Evolutionary conservation across 2,113 vertebrate species (phyloP).

Genomic region (Serilophus lunatus): DNA sequence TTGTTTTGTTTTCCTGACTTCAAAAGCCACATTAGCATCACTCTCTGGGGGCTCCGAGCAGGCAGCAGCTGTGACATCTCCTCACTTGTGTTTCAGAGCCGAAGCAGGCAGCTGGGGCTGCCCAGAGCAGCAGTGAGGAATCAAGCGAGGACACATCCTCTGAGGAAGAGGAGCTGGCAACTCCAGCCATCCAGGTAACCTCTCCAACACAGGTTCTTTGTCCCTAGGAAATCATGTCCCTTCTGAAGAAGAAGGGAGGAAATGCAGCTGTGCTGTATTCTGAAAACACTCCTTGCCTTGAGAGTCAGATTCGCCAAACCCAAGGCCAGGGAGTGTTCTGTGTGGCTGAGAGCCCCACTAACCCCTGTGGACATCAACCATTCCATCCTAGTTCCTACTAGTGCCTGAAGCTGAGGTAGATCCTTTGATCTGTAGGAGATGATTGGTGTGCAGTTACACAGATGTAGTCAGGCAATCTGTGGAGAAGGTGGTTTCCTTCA

Average conservation of each 20-base stretch:
- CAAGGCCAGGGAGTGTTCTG: neutral
- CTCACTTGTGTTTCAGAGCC: conserved; percentile 32
- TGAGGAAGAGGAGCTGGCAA: conserved; percentile 5
- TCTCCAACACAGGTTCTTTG: neutral
- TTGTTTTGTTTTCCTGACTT: neutral
- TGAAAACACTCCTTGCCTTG: neutral
- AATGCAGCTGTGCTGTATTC: neutral
- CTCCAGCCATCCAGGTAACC: conserved; percentile 62
- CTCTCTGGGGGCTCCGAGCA: neutral
- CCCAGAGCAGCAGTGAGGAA: conserved; percentile 68
- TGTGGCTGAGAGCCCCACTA: neutral
- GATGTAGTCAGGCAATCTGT: neutral
- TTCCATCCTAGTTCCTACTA: neutral
- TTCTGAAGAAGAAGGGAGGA: neutral
- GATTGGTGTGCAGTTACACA: neutral
- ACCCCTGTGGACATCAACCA: neutral
- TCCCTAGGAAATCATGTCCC: neutral
- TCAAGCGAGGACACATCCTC: conserved; percentile 70
- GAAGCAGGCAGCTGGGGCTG: neutral
- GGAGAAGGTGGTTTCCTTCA: neutral
- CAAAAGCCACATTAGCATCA: neutral
- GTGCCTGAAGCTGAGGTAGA: neutral
- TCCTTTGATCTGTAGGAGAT: neutral
- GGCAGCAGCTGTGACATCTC: neutral
- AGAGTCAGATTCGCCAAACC: neutral